Evolutionary conservation across 2,797 vertebrate genomes (phyloP), one percentile per base, ranked within the genome.

Genomic region (Ctenopoma multispine): DNA sequence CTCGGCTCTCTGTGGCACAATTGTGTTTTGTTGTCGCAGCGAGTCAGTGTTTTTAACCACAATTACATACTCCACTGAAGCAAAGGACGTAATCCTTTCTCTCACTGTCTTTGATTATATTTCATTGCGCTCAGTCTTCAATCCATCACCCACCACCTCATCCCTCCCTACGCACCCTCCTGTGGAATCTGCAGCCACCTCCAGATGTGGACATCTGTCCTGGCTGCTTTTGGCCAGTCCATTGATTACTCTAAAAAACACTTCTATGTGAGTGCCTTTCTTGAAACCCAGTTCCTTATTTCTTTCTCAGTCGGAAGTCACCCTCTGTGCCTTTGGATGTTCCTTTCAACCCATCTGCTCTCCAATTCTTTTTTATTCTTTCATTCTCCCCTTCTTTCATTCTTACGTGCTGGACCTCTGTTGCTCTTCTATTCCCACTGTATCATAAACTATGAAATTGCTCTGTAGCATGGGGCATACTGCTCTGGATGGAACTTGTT

Each of bases 31-130:
- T 91, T 89, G 83, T 83, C 44, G 55, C 64, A 77, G 76, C 56
- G 48, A 79, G 73, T 83, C 81, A 11, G 61, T 74, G 61, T 80
- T 66, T 79, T 73, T 63, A 2, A 48, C 58, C 55, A 82, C 90
- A 91, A 92, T 92, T 92, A 93, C 91, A 89, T 90, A 87, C 91
- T 93, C 87, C 88, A 90, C 77, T 89, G 90, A 91, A 93, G 90
- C 92, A 87, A 81, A 81, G 51, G 86, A 80, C 82, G 78, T 92
- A 90, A 93, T 92, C 89, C 91, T 72, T 80, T 88, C 64, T 77
- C 73, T 79, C 77, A 67, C 82, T 84, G 72, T 82, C 75, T 89
- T 75, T 88, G 88, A 92, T 92, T 92, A 70, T 82, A 72, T 89
- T 90, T 86, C 78, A 88, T 85, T 82, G 79, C 53, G 43, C 78